Evolutionary conservation across 2,113 vertebrate genomes (phyloP).

Genomic region (Typhlomys cinereus): DNA sequence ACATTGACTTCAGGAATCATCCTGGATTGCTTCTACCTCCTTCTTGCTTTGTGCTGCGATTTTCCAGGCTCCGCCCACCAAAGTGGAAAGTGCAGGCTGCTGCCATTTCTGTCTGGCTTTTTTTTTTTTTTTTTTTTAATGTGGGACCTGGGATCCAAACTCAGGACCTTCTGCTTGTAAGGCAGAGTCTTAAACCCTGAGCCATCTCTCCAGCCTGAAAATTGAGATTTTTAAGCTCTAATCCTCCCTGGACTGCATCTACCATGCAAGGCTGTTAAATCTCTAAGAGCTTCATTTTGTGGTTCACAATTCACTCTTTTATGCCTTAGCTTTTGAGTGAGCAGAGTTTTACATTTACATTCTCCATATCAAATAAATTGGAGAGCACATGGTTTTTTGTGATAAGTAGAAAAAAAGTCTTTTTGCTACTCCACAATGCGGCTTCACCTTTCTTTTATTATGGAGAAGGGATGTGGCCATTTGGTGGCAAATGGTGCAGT

Average conservation of each 20-base stretch:
- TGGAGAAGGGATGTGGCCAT: constrained; percentile 34
- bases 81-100: too few relatives aligned
- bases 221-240: constrained; percentile 42
- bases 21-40: too few relatives aligned
- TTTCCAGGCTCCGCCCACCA: too few relatives aligned
- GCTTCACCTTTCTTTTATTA: constrained; percentile 32
- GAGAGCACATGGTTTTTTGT: constrained; percentile 37
- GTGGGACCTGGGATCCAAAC: too few relatives aligned
- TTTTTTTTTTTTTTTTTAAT: too few relatives aligned
- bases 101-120: too few relatives aligned
- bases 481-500: constrained; percentile 57
- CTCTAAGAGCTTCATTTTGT: not conserved
- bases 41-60: too few relatives aligned
- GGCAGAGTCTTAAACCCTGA: too few relatives aligned
- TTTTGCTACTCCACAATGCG: constrained; percentile 48
- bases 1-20: too few relatives aligned
- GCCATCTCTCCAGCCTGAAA: too few relatives aligned
- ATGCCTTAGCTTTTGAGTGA: constrained; percentile 52
- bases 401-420: constrained; percentile 39
- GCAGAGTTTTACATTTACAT: constrained; percentile 27
- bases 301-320: constrained; percentile 47
- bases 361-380: constrained; percentile 27
- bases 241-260: not conserved
- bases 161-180: too few relatives aligned
- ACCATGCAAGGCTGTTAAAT: not conserved